Conservation (phyloP, 2,797 vertebrate genomes). For the Carapus acus region DNA sequence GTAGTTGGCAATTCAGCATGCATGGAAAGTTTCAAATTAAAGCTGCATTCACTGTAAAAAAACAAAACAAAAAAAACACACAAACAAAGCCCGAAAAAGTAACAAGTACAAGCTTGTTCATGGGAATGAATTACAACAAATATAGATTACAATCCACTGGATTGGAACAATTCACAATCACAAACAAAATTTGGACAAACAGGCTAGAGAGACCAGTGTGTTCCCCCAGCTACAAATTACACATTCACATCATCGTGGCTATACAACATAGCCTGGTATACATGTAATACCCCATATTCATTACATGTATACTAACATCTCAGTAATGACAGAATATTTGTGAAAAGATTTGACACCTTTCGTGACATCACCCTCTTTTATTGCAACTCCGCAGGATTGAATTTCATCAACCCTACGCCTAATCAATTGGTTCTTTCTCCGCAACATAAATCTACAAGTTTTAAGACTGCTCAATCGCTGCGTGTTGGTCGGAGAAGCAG, state of each 20-base stretch:
- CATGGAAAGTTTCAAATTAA: background rate
- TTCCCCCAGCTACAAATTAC: slow-evolving; percentile 53
- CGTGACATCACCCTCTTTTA: background rate
- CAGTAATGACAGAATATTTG: slow-evolving; percentile 73
- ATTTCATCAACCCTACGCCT: slow-evolving; percentile 18
- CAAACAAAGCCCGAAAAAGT: slow-evolving; percentile 6
- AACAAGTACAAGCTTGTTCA: slow-evolving; percentile 6
- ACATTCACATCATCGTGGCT: slow-evolving; percentile 45
- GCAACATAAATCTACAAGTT: slow-evolving; percentile 38
- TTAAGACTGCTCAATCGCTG: slow-evolving; percentile 46
- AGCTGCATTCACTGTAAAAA: slow-evolving; percentile 12
- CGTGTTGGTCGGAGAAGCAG: slow-evolving; percentile 32
- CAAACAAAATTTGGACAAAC: slow-evolving; percentile 35
- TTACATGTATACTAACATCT: slow-evolving; percentile 64
- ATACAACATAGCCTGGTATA: slow-evolving; percentile 62
- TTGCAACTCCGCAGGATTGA: slow-evolving; percentile 11
- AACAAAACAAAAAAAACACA: slow-evolving; percentile 10
- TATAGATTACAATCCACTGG: background rate
- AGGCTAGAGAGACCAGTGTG: slow-evolving; percentile 39
- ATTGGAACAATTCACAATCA: slow-evolving; percentile 26
- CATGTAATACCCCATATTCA: slow-evolving; percentile 52
- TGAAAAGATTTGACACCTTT: slow-evolving; percentile 2
- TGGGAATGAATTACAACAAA: slow-evolving; percentile 10
- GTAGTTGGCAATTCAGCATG: slow-evolving; percentile 4
- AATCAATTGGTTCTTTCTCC: slow-evolving; percentile 28